Conservation (phyloP, 2,113 vertebrate genomes). For the Crocuta crocuta region DNA sequence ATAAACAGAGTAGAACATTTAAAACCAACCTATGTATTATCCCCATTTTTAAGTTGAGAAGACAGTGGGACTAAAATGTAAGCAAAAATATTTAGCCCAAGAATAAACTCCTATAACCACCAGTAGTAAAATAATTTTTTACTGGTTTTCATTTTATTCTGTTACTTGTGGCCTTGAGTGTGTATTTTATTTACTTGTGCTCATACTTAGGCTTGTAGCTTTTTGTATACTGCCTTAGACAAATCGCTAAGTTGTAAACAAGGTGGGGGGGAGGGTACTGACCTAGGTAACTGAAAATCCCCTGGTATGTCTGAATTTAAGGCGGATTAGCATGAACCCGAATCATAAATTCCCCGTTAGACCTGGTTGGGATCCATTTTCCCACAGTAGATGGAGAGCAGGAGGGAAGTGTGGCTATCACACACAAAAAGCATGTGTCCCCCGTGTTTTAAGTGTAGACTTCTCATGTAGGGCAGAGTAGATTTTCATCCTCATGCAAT, state of each 20-base stretch:
- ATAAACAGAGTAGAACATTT: constrained; percentile 42
- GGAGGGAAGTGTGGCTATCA: not conserved
- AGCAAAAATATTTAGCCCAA: constrained; percentile 30
- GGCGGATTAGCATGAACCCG: not conserved
- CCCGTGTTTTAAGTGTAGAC: not conserved
- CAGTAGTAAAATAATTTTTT: not conserved
- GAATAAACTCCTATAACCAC: not conserved
- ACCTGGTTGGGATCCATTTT: not conserved
- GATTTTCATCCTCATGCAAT: not conserved
- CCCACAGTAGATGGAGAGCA: not conserved
- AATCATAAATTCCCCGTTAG: not conserved
- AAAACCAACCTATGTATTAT: constrained; percentile 23
- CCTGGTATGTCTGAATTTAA: not conserved
- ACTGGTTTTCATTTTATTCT: not conserved
- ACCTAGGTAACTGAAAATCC: not conserved
- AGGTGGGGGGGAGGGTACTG: not conserved
- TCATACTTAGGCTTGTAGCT: not conserved
- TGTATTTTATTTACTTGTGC: not conserved
- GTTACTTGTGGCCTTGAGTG: not conserved
- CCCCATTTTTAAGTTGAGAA: constrained; percentile 12
- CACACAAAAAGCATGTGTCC: fast-evolving
- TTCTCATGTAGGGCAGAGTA: no score
- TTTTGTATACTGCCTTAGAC: not conserved
- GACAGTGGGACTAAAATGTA: not conserved
- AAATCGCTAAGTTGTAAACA: not conserved